Conservation (phyloP, 2,113 vertebrate genomes). For the Phalacrocorax aristotelis region DNA sequence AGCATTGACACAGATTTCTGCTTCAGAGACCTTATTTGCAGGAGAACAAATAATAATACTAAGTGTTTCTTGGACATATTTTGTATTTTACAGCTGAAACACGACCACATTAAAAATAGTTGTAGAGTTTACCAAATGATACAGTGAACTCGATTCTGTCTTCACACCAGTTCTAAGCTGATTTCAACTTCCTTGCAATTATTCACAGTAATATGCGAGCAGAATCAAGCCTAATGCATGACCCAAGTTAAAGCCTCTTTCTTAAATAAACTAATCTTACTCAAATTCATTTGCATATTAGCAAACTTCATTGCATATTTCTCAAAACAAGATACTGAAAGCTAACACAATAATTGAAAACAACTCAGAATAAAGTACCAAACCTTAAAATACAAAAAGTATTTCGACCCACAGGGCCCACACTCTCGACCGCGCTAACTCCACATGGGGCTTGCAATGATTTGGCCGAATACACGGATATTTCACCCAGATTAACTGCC, state of each 20-base stretch:
- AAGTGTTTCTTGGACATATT: background rate
- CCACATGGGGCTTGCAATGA: slow-evolving; percentile 68
- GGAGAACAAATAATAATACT: background rate
- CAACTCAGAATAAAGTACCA: background rate
- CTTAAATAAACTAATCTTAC: background rate
- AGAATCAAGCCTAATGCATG: background rate
- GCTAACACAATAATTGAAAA: background rate
- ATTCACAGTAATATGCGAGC: background rate
- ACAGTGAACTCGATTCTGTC: background rate
- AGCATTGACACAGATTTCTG: background rate
- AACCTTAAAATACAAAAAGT: slow-evolving; percentile 84
- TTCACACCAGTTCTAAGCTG: background rate
- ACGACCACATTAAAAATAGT: background rate
- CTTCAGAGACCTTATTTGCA: background rate
- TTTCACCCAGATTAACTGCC: slow-evolving; percentile 74
- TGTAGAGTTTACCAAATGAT: background rate
- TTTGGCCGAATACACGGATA: background rate
- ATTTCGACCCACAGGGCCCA: slow-evolving; percentile 72
- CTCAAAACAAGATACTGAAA: background rate
- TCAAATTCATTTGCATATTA: background rate
- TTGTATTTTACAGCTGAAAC: background rate
- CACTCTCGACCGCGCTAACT: slow-evolving; percentile 63
- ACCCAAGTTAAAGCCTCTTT: background rate
- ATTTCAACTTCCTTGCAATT: background rate
- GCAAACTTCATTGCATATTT: background rate